These are phyloP conservation scores for Apodemia mormo DNA, from an alignment of 2,888 invertebrate species.

Conservation along the genomic window DNA sequence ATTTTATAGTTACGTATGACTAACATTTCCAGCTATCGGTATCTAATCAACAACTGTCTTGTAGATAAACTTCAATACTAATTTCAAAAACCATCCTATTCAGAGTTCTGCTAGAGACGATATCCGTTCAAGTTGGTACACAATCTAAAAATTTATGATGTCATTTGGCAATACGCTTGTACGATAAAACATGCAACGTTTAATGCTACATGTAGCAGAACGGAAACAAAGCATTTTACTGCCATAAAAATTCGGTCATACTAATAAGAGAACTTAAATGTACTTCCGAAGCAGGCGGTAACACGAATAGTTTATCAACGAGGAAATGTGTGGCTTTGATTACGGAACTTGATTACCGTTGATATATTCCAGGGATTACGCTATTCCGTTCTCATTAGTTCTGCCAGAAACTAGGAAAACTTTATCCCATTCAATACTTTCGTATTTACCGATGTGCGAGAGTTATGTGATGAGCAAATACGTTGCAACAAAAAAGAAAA, in stretches of 20 bases:
- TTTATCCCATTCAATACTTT: not conserved
- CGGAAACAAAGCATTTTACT: constrained; percentile 39
- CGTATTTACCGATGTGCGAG: not conserved
- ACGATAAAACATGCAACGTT: constrained; percentile 24
- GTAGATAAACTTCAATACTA: not conserved
- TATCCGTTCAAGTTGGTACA: not conserved
- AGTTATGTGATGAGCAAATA: constrained; percentile 1
- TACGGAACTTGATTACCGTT: constrained; percentile 9
- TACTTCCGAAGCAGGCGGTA: constrained; percentile 57
- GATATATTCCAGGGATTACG: constrained; percentile 12
- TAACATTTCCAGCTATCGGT: not conserved
- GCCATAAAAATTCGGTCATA: constrained; percentile 45
- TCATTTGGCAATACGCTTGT: constrained; percentile 17
- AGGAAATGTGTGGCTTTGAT: constrained; percentile 14
- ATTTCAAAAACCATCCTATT: constrained; percentile 2
- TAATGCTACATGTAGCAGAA: constrained; percentile 32
- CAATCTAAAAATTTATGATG: constrained; percentile 18
- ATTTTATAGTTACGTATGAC: too few species aligned
- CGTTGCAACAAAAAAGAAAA: not conserved
- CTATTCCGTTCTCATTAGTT: constrained; percentile 17
- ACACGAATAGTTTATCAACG: constrained; percentile 48
- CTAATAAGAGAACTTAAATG: constrained; percentile 48
- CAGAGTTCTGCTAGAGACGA: not conserved
- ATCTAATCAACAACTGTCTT: not conserved
- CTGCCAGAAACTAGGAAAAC: not conserved